These are phyloP conservation scores for Hecatera dysodea DNA, from an alignment of 2,888 invertebrate species.

Conservation along the genomic window DNA sequence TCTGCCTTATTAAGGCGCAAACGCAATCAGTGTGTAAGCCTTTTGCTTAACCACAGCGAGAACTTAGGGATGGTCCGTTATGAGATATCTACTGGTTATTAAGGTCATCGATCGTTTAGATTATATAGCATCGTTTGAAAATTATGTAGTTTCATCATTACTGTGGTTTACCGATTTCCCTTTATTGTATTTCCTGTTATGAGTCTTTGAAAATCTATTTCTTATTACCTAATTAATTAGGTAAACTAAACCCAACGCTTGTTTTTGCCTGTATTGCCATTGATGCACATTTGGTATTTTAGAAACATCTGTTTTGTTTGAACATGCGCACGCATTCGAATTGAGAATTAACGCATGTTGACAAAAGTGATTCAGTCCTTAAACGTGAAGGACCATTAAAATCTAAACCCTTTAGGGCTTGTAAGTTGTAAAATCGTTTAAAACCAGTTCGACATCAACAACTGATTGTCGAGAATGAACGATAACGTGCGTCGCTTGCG, in stretches of 20 bases:
- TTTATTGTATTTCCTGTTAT: not conserved
- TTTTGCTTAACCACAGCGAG: not conserved
- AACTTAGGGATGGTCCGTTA: not conserved
- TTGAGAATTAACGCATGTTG: not conserved
- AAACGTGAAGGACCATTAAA: not conserved
- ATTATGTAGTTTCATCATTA: not conserved
- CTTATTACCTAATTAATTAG: not conserved
- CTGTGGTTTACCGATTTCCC: not conserved
- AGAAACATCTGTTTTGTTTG: not conserved
- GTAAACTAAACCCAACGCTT: not conserved
- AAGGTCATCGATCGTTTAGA: not conserved
- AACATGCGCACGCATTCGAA: not conserved
- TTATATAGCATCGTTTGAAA: not conserved
- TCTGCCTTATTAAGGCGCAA: not conserved
- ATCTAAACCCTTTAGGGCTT: conserved; percentile 20
- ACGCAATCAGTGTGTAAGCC: not conserved
- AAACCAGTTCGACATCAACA: conserved; percentile 55
- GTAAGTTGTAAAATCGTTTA: conserved; percentile 14
- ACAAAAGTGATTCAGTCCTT: not conserved
- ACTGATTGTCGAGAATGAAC: conserved; percentile 65
- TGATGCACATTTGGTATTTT: not conserved
- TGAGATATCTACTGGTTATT: not conserved
- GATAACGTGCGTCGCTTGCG: conserved; percentile 68
- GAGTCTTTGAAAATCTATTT: not conserved
- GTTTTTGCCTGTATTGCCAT: not conserved